Percentiles rank a stretch among this genome's conserved stretches.
Evolutionary conservation across 2,797 vertebrate genomes (phyloP).

Genomic region (Lindbergichthys nudifrons): DNA sequence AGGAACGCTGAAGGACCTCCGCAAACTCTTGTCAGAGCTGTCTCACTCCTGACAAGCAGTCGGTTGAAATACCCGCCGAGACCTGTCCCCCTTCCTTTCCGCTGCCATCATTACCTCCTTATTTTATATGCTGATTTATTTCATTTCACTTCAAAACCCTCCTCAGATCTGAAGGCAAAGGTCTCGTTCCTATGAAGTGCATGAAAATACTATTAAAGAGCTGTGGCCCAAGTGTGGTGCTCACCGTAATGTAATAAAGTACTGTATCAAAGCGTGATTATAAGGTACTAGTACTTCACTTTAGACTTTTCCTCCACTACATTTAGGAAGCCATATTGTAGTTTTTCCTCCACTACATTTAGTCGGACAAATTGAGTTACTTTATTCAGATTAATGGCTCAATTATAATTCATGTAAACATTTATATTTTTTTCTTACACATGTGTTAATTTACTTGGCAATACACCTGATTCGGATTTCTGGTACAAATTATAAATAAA

Average conservation of each 20-base stretch:
- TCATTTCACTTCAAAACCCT: constrained; percentile 27
- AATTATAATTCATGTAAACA: too few species aligned
- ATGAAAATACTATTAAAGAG: constrained; percentile 49
- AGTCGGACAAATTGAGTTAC: too few species aligned
- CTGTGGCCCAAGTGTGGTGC: constrained; percentile 15
- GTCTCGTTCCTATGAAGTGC: constrained; percentile 21
- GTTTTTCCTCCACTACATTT: too few species aligned
- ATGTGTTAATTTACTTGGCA: too few species aligned
- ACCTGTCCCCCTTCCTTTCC: constrained; percentile 38
- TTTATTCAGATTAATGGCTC: too few species aligned
- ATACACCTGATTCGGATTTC: too few species aligned
- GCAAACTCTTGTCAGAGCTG: constrained; percentile 78
- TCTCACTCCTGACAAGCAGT: constrained; percentile 67
- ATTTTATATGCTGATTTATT: constrained; percentile 59
- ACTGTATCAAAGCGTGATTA: too few species aligned
- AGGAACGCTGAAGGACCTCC: constrained; percentile 65
- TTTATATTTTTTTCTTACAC: too few species aligned
- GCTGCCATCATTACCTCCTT: constrained; percentile 55
- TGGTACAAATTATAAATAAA: too few species aligned
- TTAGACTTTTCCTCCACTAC: too few species aligned
- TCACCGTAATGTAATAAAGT: constrained; percentile 5
- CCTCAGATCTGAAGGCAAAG: constrained; percentile 18
- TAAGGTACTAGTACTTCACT: too few species aligned
- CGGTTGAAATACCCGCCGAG: constrained; percentile 63
- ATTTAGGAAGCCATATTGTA: too few species aligned